Evolutionary conservation across 2,797 vertebrate genomes (phyloP), one percentile per base, ranked within the genome.

Genomic region (Xenops minutus): DNA sequence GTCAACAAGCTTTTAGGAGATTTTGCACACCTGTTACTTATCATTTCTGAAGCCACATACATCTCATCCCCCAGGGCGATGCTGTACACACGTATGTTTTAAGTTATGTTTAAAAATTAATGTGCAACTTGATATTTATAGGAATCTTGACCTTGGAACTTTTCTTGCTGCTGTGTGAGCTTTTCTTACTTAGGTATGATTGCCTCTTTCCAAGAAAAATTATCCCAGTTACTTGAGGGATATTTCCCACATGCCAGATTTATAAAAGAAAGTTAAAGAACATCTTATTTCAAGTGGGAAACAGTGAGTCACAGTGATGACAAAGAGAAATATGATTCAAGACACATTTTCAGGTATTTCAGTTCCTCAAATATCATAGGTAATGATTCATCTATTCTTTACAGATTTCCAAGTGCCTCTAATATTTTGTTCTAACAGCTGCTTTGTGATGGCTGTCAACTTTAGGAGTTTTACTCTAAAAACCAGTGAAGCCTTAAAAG

Each of bases 321-420:
- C 80, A 92, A 96, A 95, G 77, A 91, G 84, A 67, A 92, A 88
- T 49, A 59, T 96, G 89, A 96, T 86, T 97, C 88, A 96, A 59
- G 46, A 86, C 71, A 94, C 75, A 58, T 74, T 93, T 86, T 79
- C 86, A 80, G 92, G 94, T 71, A 44, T 93, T 92, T 95, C 91
- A 83, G 4, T 89, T 91, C 62, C 72, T 93, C 74, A 77, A 16
- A 92, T 73, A 91, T 59, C 48, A 29, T 15, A 61, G 69, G 32
- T 66, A 84, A 77, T 94, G 78, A 94, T 88, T 94, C 95, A 94
- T 48, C 1, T 0, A 34, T 88, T 87, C 78, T 88, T 96, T 55
- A 56, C 77, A 91, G 49, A 63, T 81, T 92, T 93, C 55, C 76
- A 85, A 83, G 23, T 66, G 8, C 30, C 29, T 66, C 66, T 61